Percentiles rank a stretch among this genome's conserved stretches.
Conservation (phyloP, 2,888 invertebrate species). For the Cremastinae sp. region DNA sequence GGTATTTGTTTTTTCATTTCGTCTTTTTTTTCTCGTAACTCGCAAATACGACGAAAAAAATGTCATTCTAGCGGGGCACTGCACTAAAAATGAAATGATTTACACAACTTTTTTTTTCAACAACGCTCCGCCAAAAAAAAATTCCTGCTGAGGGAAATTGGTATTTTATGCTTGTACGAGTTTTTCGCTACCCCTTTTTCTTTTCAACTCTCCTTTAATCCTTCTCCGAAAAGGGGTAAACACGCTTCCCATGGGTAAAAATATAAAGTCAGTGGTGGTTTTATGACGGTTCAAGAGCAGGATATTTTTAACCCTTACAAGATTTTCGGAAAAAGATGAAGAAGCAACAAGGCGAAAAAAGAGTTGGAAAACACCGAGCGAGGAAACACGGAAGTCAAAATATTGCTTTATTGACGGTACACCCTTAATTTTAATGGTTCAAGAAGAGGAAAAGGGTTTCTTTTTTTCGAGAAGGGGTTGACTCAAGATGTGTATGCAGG, state of each 20-base stretch:
- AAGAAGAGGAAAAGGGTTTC: conserved; percentile 60
- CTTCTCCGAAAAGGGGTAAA: conserved; percentile 52
- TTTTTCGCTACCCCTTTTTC: conserved; percentile 19
- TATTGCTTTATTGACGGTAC: conserved; percentile 76
- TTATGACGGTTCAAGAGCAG: conserved; percentile 66
- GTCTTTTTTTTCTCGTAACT: conserved; percentile 7
- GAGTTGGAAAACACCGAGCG: conserved; percentile 65
- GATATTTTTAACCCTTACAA: conserved; percentile 72
- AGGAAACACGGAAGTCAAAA: conserved; percentile 70
- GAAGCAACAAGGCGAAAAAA: conserved; percentile 55
- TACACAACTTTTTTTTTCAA: conserved; percentile 60
- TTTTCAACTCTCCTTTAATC: conserved; percentile 37
- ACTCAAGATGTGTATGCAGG: conserved; percentile 50
- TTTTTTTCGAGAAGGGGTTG: conserved; percentile 63
- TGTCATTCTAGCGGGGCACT: conserved; percentile 38
- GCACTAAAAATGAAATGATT: conserved; percentile 67
- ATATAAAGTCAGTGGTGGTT: conserved; percentile 72
- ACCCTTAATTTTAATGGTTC: conserved; percentile 64
- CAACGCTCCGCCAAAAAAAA: conserved; percentile 12
- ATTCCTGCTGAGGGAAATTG: conserved; percentile 29
- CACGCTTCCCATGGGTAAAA: conserved; percentile 63
- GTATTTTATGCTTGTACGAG: conserved; percentile 2
- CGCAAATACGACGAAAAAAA: conserved; percentile 9
- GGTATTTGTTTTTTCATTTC: conserved; percentile 70
- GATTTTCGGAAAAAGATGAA: conserved; percentile 39